phyloP scores from a whole-genome alignment of 2,888 invertebrate species.

The Tetragnatha montana region DNA sequence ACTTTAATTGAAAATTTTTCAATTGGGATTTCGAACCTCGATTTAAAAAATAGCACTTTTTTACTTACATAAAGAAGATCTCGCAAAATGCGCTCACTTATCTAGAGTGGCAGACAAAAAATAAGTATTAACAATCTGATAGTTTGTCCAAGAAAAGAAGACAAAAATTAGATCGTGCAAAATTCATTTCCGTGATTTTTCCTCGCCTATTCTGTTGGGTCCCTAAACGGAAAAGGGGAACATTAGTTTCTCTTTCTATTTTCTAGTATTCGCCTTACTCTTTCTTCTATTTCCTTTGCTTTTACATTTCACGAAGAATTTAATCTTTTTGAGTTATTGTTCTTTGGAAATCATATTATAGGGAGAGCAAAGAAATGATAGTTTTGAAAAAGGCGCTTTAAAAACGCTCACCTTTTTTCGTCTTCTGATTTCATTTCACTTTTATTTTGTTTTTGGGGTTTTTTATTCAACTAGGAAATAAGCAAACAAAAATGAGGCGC shows the following conservation, averaged over 20 bases:
- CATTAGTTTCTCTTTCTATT: constrained; percentile 64
- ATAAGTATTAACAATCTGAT: constrained; percentile 44
- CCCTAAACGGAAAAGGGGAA: constrained; percentile 47
- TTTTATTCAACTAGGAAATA: constrained; percentile 17
- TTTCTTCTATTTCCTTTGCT: constrained; percentile 67
- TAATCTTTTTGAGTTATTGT: constrained; percentile 70
- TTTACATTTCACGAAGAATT: constrained; percentile 69
- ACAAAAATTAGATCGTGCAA: constrained; percentile 41
- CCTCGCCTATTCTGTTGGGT: constrained; percentile 54
- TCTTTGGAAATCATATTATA: constrained; percentile 66
- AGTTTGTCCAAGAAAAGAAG: constrained; percentile 25
- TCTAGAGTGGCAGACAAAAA: constrained; percentile 17
- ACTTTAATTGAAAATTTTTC: no score
- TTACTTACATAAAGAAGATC: no score
- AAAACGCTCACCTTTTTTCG: constrained; percentile 63
- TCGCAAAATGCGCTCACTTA: constrained; percentile 2
- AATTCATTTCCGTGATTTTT: constrained; percentile 63
- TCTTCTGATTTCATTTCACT: constrained; percentile 57
- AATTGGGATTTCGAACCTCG: no score
- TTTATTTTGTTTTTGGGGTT: constrained; percentile 8
- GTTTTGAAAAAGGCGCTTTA: constrained; percentile 62
- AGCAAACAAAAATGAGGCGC: constrained; percentile 15
- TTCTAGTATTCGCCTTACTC: constrained; percentile 62
- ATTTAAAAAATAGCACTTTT: no score
- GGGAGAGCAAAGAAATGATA: constrained; percentile 68